phyloP scores from a whole-genome alignment of 2,888 invertebrate genomes.

The Petrophora chlorosata region DNA sequence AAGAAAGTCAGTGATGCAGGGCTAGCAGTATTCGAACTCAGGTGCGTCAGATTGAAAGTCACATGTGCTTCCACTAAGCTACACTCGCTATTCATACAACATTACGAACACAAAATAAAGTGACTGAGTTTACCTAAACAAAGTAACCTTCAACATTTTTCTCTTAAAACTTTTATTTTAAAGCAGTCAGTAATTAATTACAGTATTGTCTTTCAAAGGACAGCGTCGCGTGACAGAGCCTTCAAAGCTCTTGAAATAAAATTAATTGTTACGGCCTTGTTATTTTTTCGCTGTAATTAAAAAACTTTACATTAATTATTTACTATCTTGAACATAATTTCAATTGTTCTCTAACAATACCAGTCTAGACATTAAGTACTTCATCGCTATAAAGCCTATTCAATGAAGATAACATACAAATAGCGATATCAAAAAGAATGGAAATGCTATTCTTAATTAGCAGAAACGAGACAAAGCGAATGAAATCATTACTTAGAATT shows the following conservation, averaged over 20 bases:
- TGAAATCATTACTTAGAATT: background rate
- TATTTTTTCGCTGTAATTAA: background rate
- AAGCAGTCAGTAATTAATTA: background rate
- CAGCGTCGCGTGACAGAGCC: background rate
- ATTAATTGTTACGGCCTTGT: background rate
- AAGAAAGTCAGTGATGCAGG: too few species aligned
- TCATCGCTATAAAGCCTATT: background rate
- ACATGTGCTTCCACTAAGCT: too few species aligned
- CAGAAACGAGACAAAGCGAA: background rate
- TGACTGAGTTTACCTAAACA: too few species aligned
- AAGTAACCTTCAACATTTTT: too few species aligned
- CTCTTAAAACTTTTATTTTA: background rate
- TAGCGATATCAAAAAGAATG: background rate
- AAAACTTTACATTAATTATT: background rate
- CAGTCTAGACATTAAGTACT: background rate
- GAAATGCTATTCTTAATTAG: background rate
- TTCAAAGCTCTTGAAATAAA: too few species aligned
- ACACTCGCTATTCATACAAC: too few species aligned
- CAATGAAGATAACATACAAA: background rate
- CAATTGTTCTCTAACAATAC: too few species aligned
- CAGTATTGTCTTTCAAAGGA: slow-evolving; percentile 6
- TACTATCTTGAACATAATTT: too few species aligned
- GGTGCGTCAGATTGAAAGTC: too few species aligned
- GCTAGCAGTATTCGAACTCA: too few species aligned
- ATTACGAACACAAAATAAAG: too few species aligned